phyloP scores from a whole-genome alignment of 2,888 invertebrate genomes.

The Drosophila limbata region DNA sequence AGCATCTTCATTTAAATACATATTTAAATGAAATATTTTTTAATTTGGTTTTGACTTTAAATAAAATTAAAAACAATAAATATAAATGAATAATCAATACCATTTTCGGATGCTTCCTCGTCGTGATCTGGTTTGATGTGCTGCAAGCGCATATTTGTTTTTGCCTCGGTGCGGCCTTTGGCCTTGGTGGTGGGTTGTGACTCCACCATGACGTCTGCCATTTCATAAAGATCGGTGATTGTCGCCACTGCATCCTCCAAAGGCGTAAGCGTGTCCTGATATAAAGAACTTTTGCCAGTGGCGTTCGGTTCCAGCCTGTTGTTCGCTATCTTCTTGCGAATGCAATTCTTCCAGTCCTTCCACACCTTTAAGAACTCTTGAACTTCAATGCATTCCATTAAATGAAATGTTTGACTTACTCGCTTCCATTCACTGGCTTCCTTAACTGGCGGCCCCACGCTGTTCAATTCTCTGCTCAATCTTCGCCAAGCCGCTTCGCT shows the following conservation, averaged over 20 bases:
- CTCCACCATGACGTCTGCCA: conserved; percentile 63
- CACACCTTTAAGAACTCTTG: conserved; percentile 45
- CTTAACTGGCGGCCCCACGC: conserved; percentile 69
- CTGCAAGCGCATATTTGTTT: conserved; percentile 30
- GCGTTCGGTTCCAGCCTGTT: conserved; percentile 60
- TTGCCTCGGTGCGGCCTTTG: conserved; percentile 20
- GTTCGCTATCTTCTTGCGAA: conserved; percentile 63
- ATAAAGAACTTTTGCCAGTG: conserved; percentile 58
- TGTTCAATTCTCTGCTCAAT: conserved; percentile 61
- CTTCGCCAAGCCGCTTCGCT: conserved; percentile 65
- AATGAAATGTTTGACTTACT: conserved; percentile 21
- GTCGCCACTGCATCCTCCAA: conserved; percentile 68
- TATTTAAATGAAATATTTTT: too few relatives aligned
- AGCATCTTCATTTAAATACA: conserved; percentile 31
- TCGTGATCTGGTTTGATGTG: conserved; percentile 54
- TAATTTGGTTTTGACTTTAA: too few relatives aligned
- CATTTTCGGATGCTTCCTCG: conserved; percentile 51
- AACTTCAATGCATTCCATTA: neutral
- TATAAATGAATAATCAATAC: conserved; percentile 21
- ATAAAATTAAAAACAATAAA: too few relatives aligned
- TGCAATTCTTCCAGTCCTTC: conserved; percentile 71
- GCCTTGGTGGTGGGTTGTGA: conserved; percentile 40
- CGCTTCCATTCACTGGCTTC: conserved; percentile 67
- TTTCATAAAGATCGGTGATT: conserved; percentile 62
- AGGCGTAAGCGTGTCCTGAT: conserved; percentile 66